phyloP scores from a whole-genome alignment of 2,113 vertebrate species.

The Megaptera novaeangliae region DNA sequence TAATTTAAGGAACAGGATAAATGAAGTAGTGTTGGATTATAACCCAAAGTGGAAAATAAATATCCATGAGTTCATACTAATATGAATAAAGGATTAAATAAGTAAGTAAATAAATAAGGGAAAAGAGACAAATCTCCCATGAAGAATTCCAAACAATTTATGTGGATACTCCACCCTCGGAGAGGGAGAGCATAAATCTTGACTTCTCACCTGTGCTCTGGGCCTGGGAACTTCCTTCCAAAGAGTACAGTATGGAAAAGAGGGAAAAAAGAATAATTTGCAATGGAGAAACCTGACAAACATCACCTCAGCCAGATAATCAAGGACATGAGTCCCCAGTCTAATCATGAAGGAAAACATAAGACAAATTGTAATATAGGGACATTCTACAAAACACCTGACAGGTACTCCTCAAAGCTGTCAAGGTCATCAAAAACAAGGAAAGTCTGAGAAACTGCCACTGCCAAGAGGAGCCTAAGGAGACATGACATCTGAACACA shows the following conservation, averaged over 20 bases:
- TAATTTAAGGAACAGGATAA: background rate
- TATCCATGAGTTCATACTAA: background rate
- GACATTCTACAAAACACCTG: background rate
- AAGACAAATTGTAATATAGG: background rate
- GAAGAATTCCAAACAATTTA: background rate
- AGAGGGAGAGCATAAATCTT: background rate
- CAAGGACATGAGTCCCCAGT: background rate
- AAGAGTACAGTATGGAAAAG: background rate
- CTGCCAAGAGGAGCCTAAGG: background rate
- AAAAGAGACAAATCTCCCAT: background rate
- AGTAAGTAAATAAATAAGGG: background rate
- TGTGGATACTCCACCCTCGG: background rate
- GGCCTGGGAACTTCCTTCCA: background rate
- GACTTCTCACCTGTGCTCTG: too few species aligned
- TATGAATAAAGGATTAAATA: background rate
- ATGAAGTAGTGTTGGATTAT: background rate
- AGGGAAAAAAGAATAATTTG: background rate
- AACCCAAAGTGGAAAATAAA: background rate
- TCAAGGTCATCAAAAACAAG: background rate
- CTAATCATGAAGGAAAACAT: background rate
- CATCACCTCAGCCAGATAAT: background rate
- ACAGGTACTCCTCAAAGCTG: background rate
- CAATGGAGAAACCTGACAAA: background rate
- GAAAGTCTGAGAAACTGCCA: background rate
- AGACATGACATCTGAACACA: background rate